phyloP scores from a whole-genome alignment of 2,888 invertebrate genomes.

The Dascillus cervinus region DNA sequence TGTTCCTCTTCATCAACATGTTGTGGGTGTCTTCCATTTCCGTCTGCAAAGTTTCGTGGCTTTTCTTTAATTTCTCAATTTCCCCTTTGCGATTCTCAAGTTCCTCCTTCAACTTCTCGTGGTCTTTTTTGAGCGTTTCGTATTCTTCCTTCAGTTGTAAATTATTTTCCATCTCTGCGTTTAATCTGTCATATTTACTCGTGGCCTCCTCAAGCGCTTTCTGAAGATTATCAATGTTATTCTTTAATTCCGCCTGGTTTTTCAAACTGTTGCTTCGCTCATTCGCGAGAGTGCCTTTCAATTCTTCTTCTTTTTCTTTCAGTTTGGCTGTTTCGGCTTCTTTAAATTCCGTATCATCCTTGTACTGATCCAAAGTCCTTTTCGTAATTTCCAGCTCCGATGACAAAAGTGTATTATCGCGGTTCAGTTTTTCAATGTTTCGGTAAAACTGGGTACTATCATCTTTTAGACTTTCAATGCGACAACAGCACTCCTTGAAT shows the following conservation, averaged over 20 bases:
- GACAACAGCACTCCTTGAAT: background rate
- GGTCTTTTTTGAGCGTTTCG: slow-evolving; percentile 5
- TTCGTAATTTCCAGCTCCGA: slow-evolving; percentile 9
- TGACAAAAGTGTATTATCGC: slow-evolving; percentile 8
- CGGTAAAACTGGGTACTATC: slow-evolving; percentile 2
- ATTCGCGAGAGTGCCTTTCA: no score
- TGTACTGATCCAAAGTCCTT: slow-evolving; percentile 11
- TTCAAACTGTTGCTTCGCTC: no score
- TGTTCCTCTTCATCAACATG: no score
- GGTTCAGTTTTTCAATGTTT: slow-evolving; percentile 5
- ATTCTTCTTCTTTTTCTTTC: slow-evolving; percentile 7
- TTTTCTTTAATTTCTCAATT: no score
- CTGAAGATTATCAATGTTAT: no score
- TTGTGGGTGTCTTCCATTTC: no score
- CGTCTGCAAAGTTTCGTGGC: no score
- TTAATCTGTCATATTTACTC: no score
- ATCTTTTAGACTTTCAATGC: background rate
- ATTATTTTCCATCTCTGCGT: slow-evolving; percentile 8
- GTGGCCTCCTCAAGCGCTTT: no score
- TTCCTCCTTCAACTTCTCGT: no score
- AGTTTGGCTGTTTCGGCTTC: slow-evolving; percentile 13
- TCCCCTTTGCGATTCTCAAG: no score
- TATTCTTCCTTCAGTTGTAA: slow-evolving; percentile 5
- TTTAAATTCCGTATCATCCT: slow-evolving; percentile 12
- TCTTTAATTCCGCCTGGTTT: no score